Percentiles rank a stretch among this genome's conserved stretches.
phyloP scores from a whole-genome alignment of 2,888 invertebrate species.

The Clunio marinus region DNA sequence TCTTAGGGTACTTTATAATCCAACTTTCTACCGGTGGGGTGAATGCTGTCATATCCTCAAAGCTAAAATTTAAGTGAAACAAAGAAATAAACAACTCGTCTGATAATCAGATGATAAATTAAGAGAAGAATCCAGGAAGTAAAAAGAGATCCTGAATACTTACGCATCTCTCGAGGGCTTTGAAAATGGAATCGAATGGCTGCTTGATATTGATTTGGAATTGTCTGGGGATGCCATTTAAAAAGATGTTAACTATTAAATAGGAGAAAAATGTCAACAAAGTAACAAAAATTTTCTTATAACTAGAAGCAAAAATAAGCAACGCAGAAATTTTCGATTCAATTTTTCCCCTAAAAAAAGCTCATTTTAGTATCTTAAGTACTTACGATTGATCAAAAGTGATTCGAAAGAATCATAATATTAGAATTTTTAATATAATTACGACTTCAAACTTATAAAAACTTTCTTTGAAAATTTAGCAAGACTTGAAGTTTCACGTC shows the following conservation, averaged over 20 bases:
- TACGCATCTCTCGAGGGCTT: slow-evolving; percentile 18
- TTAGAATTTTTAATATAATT: too few relatives aligned
- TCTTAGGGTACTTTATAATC: slow-evolving; percentile 15
- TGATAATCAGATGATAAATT: background rate
- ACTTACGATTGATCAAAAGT: too few relatives aligned
- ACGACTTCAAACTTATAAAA: too few relatives aligned
- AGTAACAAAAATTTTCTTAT: background rate
- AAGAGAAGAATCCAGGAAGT: background rate
- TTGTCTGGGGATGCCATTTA: slow-evolving; percentile 29
- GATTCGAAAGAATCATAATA: too few relatives aligned
- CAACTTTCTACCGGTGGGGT: slow-evolving; percentile 22
- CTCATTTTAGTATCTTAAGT: too few relatives aligned
- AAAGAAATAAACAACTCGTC: background rate
- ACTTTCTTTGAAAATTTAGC: too few relatives aligned
- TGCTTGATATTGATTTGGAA: slow-evolving; percentile 19
- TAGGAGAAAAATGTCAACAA: slow-evolving; percentile 17
- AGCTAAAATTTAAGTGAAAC: background rate
- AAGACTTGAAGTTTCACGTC: too few relatives aligned
- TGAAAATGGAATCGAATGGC: slow-evolving; percentile 20
- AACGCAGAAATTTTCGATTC: background rate
- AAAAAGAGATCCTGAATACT: background rate
- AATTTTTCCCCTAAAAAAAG: background rate
- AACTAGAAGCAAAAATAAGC: background rate
- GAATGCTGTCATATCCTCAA: slow-evolving; percentile 36
- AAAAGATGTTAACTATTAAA: slow-evolving; percentile 15